Percentiles rank a stretch among this genome's conserved stretches.
Evolutionary conservation across 1,140 invertebrate genomes (phyloP).

Genomic region (Dendrolimus kikuchii): DNA sequence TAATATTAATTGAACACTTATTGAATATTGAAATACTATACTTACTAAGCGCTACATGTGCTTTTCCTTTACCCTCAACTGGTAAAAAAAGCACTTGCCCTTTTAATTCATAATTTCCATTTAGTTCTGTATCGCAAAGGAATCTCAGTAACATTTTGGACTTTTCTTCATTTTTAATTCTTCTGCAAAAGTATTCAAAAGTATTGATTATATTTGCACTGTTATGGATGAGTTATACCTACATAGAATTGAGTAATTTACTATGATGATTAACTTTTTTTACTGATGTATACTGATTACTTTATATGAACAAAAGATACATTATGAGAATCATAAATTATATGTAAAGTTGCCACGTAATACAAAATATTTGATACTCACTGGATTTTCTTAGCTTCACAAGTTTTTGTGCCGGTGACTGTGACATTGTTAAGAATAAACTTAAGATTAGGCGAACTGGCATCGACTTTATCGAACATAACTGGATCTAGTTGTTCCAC

Average conservation of each 20-base stretch:
- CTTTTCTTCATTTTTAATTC: not conserved
- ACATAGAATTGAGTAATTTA: too few species aligned
- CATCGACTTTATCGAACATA: conserved; percentile 20
- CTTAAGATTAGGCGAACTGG: conserved; percentile 20
- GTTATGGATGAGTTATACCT: too few species aligned
- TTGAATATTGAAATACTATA: not conserved
- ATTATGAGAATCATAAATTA: too few species aligned
- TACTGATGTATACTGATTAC: too few species aligned
- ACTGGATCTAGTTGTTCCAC: conserved; percentile 26
- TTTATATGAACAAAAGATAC: too few species aligned
- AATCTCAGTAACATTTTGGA: conserved; percentile 1
- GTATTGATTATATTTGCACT: too few species aligned
- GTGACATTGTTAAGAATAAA: conserved; percentile 25
- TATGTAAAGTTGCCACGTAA: not conserved
- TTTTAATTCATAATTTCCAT: conserved; percentile 15
- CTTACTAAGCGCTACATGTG: conserved; percentile 12
- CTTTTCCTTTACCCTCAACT: conserved; percentile 13
- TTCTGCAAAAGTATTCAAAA: conserved; percentile 4
- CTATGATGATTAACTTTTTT: too few species aligned
- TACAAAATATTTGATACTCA: conserved; percentile 4
- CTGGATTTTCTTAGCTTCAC: conserved; percentile 3
- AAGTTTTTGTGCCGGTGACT: conserved; percentile 20
- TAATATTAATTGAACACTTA: too few species aligned
- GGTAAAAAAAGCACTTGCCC: conserved; percentile 8
- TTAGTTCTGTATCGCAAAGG: not conserved